Conservation (phyloP, 2,888 invertebrate species). For the Agrotis exclamationis region DNA sequence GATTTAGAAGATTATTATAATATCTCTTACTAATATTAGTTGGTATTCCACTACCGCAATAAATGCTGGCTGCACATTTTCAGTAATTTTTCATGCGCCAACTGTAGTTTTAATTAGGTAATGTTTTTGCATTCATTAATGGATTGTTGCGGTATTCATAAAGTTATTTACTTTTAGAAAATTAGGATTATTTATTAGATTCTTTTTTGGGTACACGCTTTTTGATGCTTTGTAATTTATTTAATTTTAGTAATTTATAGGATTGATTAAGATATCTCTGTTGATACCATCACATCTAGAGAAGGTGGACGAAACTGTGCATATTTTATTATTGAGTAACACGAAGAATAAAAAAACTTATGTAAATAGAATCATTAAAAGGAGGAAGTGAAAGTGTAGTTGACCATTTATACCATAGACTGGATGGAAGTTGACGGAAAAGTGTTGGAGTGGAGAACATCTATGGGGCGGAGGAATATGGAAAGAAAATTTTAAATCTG, state of each 20-base stretch:
- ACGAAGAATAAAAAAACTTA: too few relatives aligned
- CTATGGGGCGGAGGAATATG: too few relatives aligned
- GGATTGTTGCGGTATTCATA: constrained; percentile 9
- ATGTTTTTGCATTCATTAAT: constrained; percentile 9
- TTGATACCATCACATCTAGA: not conserved
- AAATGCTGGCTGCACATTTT: not conserved
- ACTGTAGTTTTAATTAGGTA: constrained; percentile 20
- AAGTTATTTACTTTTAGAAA: not conserved
- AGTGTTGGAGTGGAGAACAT: too few relatives aligned
- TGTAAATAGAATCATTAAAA: too few relatives aligned
- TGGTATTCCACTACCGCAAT: not conserved
- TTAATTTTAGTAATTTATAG: not conserved
- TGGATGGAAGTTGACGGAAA: too few relatives aligned
- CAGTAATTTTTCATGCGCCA: constrained; percentile 6
- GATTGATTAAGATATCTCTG: not conserved
- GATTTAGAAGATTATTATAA: constrained; percentile 2
- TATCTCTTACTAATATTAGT: not conserved
- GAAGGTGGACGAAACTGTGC: not conserved
- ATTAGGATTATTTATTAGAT: not conserved
- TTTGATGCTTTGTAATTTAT: too few relatives aligned
- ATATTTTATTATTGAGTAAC: not conserved
- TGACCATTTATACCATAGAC: too few relatives aligned
- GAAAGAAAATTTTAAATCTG: too few relatives aligned
- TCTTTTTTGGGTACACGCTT: too few relatives aligned
- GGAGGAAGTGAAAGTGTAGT: too few relatives aligned